Evolutionary conservation across 2,797 vertebrate genomes (phyloP), one percentile per base, ranked within the genome.

Genomic region (Acipenser transmontanus): DNA sequence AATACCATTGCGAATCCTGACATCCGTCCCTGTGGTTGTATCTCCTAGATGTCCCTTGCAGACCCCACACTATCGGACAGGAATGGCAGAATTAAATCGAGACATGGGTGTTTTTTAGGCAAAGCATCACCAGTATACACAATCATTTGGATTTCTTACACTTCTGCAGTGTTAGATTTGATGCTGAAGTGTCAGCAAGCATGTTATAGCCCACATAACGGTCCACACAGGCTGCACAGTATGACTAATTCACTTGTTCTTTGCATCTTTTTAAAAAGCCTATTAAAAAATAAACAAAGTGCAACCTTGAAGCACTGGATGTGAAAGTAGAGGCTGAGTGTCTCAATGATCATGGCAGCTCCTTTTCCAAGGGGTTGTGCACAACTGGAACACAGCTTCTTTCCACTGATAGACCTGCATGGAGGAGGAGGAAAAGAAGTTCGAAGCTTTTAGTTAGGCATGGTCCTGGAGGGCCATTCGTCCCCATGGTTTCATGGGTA

Each of bases 261-360:
- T 34, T 34, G 34, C 34, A 34, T 34, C 34, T 34, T 34, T 34
- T 3, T 3, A 34, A 34, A 34, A 34, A 34, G 4, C 2, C 34
- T 34, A 34, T 34, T 34, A 34, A 34, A 34, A 34, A 34, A 34
- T 34, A 34, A 34, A 34, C 51, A 9, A 6, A 57, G 7, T 7
- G 73, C 0, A 68, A 99, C 97, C 93, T 93, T 93, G 77, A 99
- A 99, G 87, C 97, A 99, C 72, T 95, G 92, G 76, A 99, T 95
- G 84, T 99, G 96, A 79, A 98, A 99, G 81, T 92, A 98, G 69
- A 99, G 95, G 73, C 89, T 88, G 1, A 98, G 95, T 0, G 94
- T 97, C 86, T 98, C 96, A 7, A 99, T 98, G 77, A 98, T 98
- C 96, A 98, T 98, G n/a, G 97, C 96, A 0, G 97, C 96, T 62